Percentiles rank a stretch among this genome's conserved stretches.
Conservation (phyloP, 2,888 invertebrate genomes). For the Athalia circularis region DNA sequence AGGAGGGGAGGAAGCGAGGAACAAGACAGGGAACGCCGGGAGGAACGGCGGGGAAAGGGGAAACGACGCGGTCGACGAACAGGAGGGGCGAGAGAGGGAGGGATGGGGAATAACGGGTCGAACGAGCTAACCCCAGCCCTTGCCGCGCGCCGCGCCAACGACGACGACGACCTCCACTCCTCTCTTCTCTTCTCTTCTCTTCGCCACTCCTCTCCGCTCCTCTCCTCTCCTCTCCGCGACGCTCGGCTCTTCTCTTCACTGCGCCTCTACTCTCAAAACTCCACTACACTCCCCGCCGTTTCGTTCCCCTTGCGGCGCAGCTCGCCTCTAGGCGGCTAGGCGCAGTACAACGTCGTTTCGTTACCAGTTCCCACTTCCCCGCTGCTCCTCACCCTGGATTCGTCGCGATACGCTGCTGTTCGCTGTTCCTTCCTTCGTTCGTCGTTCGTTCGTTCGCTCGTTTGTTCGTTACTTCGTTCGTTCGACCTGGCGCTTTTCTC, state of each 20-base stretch:
- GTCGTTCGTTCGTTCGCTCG: no score
- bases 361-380: conserved; percentile 31
- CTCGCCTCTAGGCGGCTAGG: conserved; percentile 17
- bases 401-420: conserved; percentile 19
- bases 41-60: conserved; percentile 26
- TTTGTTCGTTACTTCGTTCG: not conserved
- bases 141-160: conserved; percentile 54
- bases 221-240: conserved; percentile 14
- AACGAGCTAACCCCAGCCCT: conserved; percentile 72
- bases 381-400: conserved; percentile 34
- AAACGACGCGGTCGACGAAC: conserved; percentile 42
- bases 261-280: not conserved
- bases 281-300: not conserved
- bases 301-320: not conserved
- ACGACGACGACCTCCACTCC: conserved; percentile 26
- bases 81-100: conserved; percentile 52
- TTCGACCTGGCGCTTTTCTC: conserved; percentile 45
- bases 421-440: not conserved
- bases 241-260: conserved; percentile 28
- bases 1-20: conserved; percentile 28
- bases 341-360: conserved; percentile 1
- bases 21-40: conserved; percentile 26
- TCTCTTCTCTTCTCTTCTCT: not conserved
- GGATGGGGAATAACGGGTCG: conserved; percentile 73
- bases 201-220: not conserved